phyloP scores from a whole-genome alignment of 2,888 invertebrate genomes.

The Kuschelorhynchus macadamiae region DNA sequence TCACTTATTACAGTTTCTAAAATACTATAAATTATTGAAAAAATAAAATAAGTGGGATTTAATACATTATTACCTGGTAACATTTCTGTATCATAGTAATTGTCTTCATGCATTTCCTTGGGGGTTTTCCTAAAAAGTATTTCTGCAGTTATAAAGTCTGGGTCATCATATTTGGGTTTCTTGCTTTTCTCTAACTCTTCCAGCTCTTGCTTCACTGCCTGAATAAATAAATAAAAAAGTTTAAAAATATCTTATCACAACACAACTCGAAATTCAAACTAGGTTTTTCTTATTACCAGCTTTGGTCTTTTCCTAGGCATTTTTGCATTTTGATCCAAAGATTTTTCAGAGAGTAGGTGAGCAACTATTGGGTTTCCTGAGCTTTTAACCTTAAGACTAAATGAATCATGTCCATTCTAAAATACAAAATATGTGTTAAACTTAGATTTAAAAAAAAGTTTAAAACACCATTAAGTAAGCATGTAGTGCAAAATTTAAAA shows the following conservation, averaged over 20 bases:
- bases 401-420: slow-evolving; percentile 57
- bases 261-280: background rate
- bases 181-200: slow-evolving; percentile 43
- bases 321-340: slow-evolving; percentile 33
- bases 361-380: slow-evolving; percentile 58
- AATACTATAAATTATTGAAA: no score
- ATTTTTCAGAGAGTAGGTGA: slow-evolving; percentile 52
- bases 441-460: no score
- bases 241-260: background rate
- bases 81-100: slow-evolving; percentile 22
- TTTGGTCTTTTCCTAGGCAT: slow-evolving; percentile 40
- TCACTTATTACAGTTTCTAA: no score
- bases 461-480: no score
- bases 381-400: slow-evolving; percentile 60
- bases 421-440: slow-evolving; percentile 2
- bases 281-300: slow-evolving; percentile 12
- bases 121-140: slow-evolving; percentile 68
- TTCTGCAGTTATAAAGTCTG: slow-evolving; percentile 70
- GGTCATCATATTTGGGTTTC: slow-evolving; percentile 62
- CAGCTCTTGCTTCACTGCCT: slow-evolving; percentile 45
- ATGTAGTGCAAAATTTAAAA: no score
- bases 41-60: no score
- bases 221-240: slow-evolving; percentile 21
- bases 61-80: background rate
- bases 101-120: slow-evolving; percentile 18